Conservation (phyloP, 2,797 vertebrate species). For the Anguilla marmorata region DNA sequence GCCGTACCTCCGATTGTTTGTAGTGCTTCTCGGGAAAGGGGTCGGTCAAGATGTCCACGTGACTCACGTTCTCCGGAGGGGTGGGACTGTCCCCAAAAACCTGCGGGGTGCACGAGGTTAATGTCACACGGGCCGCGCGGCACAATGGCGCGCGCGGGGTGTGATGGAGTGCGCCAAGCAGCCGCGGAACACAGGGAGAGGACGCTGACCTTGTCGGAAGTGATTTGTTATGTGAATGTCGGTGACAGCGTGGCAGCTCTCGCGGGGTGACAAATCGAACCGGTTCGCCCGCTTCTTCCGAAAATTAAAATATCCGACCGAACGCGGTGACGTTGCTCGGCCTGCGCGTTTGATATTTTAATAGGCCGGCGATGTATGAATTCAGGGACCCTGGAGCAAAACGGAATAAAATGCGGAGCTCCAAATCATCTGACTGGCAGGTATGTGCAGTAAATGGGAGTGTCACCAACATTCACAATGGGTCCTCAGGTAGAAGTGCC, state of each 20-base stretch:
- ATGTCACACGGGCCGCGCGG: neutral
- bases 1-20: conserved; percentile 70
- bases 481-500: neutral
- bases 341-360: neutral
- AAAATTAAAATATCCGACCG: neutral
- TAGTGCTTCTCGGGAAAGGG: conserved; percentile 77
- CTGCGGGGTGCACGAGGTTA: conserved; percentile 52
- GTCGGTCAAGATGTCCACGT: conserved; percentile 77
- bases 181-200: neutral
- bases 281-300: neutral
- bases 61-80: conserved; percentile 66
- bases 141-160: neutral
- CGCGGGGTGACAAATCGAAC: conserved; percentile 6
- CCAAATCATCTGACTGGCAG: neutral
- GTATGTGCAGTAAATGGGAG: neutral
- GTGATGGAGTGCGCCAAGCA: neutral
- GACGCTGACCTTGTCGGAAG: neutral
- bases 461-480: neutral
- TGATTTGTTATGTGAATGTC: neutral
- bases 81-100: conserved; percentile 75
- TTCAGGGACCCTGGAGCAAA: neutral
- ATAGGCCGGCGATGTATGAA: neutral
- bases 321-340: neutral
- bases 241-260: neutral
- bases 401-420: neutral